Evolutionary conservation across 92 coral and sea anemone species (phyloP).

Genomic region (Phenganax subtilis): DNA sequence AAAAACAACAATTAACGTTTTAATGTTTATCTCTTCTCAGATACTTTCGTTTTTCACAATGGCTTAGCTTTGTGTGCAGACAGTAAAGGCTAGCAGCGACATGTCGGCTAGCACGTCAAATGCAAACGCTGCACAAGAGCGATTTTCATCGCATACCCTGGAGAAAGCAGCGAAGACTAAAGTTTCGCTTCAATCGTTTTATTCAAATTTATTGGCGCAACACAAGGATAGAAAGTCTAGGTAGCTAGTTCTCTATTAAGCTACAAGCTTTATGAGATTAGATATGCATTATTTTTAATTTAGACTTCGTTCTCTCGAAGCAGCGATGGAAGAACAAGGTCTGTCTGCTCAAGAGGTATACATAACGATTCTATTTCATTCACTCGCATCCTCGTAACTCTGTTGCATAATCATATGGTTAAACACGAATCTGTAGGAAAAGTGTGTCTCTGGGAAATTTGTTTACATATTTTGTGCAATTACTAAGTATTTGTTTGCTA

Average conservation of each 20-base stretch:
- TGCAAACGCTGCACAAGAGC: slow-evolving; percentile 7
- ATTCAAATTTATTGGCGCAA: slow-evolving; percentile 80
- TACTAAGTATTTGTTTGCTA: too few relatives aligned
- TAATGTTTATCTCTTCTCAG: not conserved
- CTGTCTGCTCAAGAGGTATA: slow-evolving; percentile 75
- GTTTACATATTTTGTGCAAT: too few relatives aligned
- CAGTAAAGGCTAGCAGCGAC: not conserved
- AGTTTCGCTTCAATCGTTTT: slow-evolving; percentile 87
- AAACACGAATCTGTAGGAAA: too few relatives aligned
- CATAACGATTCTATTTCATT: not conserved
- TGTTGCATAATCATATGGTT: too few relatives aligned
- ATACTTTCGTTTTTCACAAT: not conserved
- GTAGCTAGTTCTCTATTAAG: slow-evolving; percentile 36
- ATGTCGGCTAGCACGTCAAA: slow-evolving; percentile 36
- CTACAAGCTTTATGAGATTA: not conserved
- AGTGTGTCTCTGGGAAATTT: too few relatives aligned
- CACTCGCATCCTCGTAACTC: too few relatives aligned
- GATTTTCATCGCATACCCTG: slow-evolving; percentile 81
- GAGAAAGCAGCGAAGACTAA: slow-evolving; percentile 96
- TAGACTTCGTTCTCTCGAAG: slow-evolving; percentile 54
- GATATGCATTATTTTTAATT: not conserved
- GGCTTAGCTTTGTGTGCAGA: slow-evolving; percentile 12
- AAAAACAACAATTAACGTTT: not conserved
- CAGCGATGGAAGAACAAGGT: slow-evolving; percentile 81
- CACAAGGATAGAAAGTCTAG: slow-evolving; percentile 87